Evolutionary conservation across 2,888 invertebrate species (phyloP).

Genomic region (Caradrina kadenii): DNA sequence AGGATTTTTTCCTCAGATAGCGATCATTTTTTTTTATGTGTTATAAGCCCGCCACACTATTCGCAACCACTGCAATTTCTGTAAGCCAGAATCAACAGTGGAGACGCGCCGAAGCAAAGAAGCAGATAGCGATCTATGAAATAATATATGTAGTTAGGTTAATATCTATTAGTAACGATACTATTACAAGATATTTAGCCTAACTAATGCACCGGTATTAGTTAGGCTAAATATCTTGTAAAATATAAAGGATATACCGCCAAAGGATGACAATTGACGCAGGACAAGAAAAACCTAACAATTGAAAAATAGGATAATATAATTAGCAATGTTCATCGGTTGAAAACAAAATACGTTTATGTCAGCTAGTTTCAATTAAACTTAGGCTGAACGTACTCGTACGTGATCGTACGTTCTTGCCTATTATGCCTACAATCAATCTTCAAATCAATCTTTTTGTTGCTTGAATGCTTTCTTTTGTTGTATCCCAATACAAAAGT

Average conservation of each 20-base stretch:
- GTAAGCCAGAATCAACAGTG: too few species aligned
- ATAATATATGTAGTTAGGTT: too few species aligned
- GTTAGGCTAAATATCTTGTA: slow-evolving; percentile 13
- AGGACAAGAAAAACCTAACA: slow-evolving; percentile 16
- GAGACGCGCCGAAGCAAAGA: too few species aligned
- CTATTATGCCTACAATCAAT: background rate
- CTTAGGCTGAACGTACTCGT: background rate
- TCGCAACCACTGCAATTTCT: too few species aligned
- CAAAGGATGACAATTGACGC: slow-evolving; percentile 12
- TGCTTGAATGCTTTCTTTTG: background rate
- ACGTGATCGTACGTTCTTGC: too few species aligned
- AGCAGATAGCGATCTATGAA: too few species aligned
- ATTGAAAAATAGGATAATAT: background rate
- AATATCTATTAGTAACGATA: too few species aligned
- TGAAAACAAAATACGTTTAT: background rate
- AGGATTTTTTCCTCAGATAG: too few species aligned
- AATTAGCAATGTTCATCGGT: background rate
- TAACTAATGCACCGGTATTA: background rate
- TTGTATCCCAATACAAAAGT: background rate
- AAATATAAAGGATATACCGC: slow-evolving; percentile 5
- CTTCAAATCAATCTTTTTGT: background rate
- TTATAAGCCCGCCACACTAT: too few species aligned
- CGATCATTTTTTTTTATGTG: too few species aligned
- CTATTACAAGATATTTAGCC: too few species aligned
- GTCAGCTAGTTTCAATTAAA: background rate